These are phyloP conservation scores for Toxostoma redivivum DNA, from an alignment of 2,113 vertebrate species.

Conservation along the genomic window DNA sequence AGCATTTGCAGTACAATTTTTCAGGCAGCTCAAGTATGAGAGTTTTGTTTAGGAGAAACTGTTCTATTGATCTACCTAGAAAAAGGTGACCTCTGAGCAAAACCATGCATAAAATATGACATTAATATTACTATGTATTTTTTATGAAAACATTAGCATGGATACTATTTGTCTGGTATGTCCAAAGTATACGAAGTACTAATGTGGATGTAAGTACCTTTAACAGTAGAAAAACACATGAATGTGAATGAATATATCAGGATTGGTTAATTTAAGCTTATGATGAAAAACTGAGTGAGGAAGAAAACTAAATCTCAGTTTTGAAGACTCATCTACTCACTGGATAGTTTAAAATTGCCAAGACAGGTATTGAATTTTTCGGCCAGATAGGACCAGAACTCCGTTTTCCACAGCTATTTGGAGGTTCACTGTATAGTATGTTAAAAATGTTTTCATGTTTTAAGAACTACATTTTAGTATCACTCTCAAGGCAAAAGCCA, in stretches of 20 bases:
- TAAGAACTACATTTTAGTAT: background rate
- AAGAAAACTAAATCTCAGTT: background rate
- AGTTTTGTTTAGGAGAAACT: background rate
- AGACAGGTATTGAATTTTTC: accelerated
- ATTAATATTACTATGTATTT: accelerated
- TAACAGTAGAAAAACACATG: background rate
- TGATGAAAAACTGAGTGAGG: background rate
- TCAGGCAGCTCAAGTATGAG: background rate
- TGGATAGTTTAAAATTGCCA: background rate
- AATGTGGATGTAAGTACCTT: background rate
- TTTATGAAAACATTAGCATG: background rate
- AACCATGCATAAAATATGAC: background rate
- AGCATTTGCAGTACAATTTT: background rate
- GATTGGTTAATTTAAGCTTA: background rate
- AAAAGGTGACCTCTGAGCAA: background rate
- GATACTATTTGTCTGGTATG: background rate
- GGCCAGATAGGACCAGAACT: background rate
- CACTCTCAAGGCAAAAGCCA: background rate
- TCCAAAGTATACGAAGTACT: background rate
- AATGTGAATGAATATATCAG: background rate
- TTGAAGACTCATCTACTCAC: background rate
- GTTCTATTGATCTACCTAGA: background rate
- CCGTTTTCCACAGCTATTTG: background rate
- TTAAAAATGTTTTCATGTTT: background rate
- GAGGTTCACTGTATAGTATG: background rate